Percentiles rank a stretch among this genome's conserved stretches.
Evolutionary conservation across 1,140 invertebrate species (phyloP).

Genomic region (Neodiprion pinetum): DNA sequence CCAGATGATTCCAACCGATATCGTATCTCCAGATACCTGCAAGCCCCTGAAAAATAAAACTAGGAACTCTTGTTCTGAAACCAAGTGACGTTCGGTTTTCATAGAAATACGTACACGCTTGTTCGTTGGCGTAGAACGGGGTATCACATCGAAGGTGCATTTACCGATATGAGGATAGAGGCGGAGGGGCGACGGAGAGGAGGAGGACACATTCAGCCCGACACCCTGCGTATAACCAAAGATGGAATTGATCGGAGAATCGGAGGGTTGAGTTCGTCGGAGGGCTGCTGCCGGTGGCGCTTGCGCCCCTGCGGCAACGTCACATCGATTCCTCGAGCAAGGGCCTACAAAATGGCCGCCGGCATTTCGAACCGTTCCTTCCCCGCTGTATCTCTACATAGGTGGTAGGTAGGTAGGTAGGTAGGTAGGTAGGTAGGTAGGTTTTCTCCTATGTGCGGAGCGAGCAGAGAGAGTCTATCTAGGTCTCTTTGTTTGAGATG

Average conservation of each 20-base stretch:
- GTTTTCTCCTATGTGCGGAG: conserved; percentile 5
- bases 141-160: too few species aligned
- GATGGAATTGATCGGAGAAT: conserved; percentile 52
- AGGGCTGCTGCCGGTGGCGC: conserved; percentile 53
- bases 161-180: too few species aligned
- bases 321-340: conserved; percentile 63
- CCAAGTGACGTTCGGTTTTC: too few species aligned
- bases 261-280: conserved; percentile 42
- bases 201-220: conserved; percentile 31
- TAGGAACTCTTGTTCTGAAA: too few species aligned
- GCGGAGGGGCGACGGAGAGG: conserved; percentile 20
- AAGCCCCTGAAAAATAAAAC: not conserved
- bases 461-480: conserved; percentile 38
- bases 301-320: conserved; percentile 62
- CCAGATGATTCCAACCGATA: not conserved
- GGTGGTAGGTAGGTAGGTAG: not conserved
- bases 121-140: too few species aligned
- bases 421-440: not conserved
- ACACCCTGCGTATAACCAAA: conserved; percentile 9
- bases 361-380: conserved; percentile 56
- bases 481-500: conserved; percentile 53
- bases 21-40: not conserved
- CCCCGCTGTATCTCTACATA: conserved; percentile 40
- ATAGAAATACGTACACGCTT: too few species aligned
- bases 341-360: conserved; percentile 64